A percentile compares a stretch with the other conserved stretches of the same genome.
Conservation (phyloP, 1,140 invertebrate genomes). For the Mercenaria mercenaria region DNA sequence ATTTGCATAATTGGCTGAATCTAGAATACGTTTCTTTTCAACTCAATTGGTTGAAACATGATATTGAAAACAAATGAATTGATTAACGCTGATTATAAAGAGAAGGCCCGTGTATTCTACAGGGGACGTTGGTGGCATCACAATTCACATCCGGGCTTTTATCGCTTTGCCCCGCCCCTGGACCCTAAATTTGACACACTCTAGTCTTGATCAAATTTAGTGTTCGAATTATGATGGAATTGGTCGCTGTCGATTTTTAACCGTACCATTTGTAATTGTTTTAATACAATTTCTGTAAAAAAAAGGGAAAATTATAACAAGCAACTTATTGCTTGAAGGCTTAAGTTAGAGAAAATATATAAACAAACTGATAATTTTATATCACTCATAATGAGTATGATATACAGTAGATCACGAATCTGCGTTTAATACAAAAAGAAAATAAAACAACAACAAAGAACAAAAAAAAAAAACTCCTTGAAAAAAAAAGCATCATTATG, state of each 20-base stretch:
- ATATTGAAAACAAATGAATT: slow-evolving; percentile 70
- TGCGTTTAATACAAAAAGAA: too few relatives aligned
- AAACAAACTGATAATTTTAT: too few relatives aligned
- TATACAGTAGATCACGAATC: too few relatives aligned
- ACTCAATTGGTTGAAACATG: slow-evolving; percentile 48
- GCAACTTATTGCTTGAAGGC: too few relatives aligned
- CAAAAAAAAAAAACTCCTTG: too few relatives aligned
- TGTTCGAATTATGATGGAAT: background rate
- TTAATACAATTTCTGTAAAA: too few relatives aligned
- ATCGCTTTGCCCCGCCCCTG: slow-evolving; percentile 25
- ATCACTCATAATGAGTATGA: too few relatives aligned
- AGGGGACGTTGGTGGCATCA: background rate
- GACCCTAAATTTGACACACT: slow-evolving; percentile 1
- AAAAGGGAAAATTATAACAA: too few relatives aligned
- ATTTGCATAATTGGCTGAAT: slow-evolving; percentile 44
- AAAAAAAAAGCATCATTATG: too few relatives aligned
- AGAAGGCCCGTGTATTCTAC: background rate
- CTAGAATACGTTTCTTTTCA: slow-evolving; percentile 50
- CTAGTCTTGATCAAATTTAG: slow-evolving; percentile 14
- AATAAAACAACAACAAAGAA: too few relatives aligned
- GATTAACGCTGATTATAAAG: slow-evolving; percentile 61
- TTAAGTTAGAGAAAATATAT: too few relatives aligned
- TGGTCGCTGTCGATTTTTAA: background rate
- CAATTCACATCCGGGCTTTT: slow-evolving; percentile 48
- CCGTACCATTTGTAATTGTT: background rate